A percentile compares a stretch with the other conserved stretches of the same genome.
Conservation (phyloP, 2,113 vertebrate genomes). For the Lontra canadensis region DNA sequence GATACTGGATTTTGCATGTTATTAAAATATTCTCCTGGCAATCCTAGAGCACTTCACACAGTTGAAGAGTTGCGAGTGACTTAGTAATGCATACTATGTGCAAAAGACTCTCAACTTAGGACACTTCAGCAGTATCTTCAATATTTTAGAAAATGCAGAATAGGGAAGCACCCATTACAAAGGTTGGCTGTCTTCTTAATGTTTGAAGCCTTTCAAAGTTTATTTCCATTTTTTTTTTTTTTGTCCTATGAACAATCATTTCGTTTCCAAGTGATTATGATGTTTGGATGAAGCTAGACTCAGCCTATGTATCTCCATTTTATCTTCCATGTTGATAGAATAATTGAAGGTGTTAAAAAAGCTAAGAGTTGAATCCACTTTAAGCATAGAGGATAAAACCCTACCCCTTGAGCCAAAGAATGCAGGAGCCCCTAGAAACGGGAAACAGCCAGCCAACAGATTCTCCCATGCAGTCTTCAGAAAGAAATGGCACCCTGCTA, state of each 20-base stretch:
- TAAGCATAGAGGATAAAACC: no score
- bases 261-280: neutral
- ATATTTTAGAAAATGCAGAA: neutral
- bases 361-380: accelerated
- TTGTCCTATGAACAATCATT: neutral
- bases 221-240: neutral
- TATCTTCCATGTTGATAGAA: neutral
- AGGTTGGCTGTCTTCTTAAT: neutral
- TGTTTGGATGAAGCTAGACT: neutral
- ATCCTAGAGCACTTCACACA: neutral
- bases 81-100: neutral
- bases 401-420: neutral
- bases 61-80: neutral
- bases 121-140: no score
- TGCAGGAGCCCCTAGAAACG: neutral
- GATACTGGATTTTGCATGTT: neutral
- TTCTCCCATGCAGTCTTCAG: neutral
- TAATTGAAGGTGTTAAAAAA: neutral
- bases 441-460: neutral
- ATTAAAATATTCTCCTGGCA: neutral
- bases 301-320: neutral
- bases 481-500: neutral
- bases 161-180: neutral
- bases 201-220: neutral
- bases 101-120: neutral